Evolutionary conservation across 2,888 invertebrate species (phyloP).

Genomic region (Mamestra brassicae): DNA sequence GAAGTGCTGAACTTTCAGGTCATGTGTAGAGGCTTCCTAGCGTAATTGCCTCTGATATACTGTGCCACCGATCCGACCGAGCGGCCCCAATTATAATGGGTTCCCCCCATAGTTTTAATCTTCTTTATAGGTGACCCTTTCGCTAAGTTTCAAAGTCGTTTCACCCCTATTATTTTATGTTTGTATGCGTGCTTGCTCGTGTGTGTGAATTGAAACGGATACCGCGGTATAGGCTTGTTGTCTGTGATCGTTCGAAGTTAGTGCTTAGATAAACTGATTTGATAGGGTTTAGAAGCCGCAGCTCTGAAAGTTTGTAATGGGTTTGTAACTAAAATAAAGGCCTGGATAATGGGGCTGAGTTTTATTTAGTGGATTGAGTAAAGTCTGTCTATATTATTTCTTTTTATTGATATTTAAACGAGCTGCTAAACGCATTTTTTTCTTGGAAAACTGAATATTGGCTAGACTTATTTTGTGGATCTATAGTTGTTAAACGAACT

Average conservation of each 20-base stretch:
- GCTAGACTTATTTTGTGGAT: background rate
- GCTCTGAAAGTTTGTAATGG: slow-evolving; percentile 36
- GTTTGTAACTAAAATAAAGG: slow-evolving; percentile 48
- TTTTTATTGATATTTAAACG: slow-evolving; percentile 19
- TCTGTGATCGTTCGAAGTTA: slow-evolving; percentile 59
- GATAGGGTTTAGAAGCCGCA: slow-evolving; percentile 45
- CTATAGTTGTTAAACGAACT: background rate
- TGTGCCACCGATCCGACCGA: slow-evolving; percentile 76
- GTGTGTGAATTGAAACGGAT: slow-evolving; percentile 61
- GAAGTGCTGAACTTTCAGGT: slow-evolving; percentile 88
- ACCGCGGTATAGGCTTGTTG: slow-evolving; percentile 49
- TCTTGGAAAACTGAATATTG: slow-evolving; percentile 6
- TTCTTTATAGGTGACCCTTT: slow-evolving; percentile 87
- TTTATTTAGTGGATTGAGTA: slow-evolving; percentile 20
- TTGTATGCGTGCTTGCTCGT: slow-evolving; percentile 56
- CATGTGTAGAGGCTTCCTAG: slow-evolving; percentile 79
- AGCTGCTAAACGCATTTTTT: background rate
- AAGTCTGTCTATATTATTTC: slow-evolving; percentile 2
- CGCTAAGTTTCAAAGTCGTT: slow-evolving; percentile 74
- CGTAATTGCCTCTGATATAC: slow-evolving; percentile 85
- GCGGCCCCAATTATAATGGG: slow-evolving; percentile 78
- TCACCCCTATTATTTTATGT: slow-evolving; percentile 74
- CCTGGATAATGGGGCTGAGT: slow-evolving; percentile 6
- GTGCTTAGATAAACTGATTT: slow-evolving; percentile 58
- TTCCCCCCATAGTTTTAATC: slow-evolving; percentile 86